Conservation (phyloP, 2,888 invertebrate species). For the Sarcophaga carnaria region DNA sequence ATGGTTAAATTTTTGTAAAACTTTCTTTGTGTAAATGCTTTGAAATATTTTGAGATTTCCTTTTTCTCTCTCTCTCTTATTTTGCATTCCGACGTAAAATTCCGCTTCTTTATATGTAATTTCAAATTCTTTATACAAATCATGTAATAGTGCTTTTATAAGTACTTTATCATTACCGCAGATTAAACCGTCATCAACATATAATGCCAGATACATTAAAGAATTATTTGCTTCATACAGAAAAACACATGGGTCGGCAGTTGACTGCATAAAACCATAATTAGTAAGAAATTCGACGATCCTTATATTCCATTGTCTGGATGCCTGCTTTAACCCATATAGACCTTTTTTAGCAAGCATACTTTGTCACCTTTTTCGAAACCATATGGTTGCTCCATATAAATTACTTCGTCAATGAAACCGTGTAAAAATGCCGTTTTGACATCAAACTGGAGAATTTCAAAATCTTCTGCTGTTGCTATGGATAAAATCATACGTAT, state of each 20-base stretch:
- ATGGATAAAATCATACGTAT: slow-evolving; percentile 63
- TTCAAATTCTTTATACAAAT: slow-evolving; percentile 47
- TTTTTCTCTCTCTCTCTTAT: slow-evolving; percentile 16
- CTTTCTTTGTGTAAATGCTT: slow-evolving; percentile 46
- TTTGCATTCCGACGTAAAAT: slow-evolving; percentile 53
- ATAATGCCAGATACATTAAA: slow-evolving; percentile 21
- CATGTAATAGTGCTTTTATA: not conserved
- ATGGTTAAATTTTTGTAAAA: slow-evolving; percentile 33
- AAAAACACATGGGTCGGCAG: slow-evolving; percentile 61
- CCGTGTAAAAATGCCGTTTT: slow-evolving; percentile 71
- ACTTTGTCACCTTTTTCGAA: too few species aligned
- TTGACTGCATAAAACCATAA: slow-evolving; percentile 54
- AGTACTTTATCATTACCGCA: slow-evolving; percentile 38
- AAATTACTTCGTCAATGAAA: slow-evolving; percentile 59
- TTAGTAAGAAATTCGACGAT: not conserved
- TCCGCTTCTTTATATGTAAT: slow-evolving; percentile 55
- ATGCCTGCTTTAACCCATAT: slow-evolving; percentile 67
- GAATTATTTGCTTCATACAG: slow-evolving; percentile 22
- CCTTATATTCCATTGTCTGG: slow-evolving; percentile 57
- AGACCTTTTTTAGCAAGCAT: slow-evolving; percentile 19
- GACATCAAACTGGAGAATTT: slow-evolving; percentile 68
- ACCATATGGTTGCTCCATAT: slow-evolving; percentile 36
- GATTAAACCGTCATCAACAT: slow-evolving; percentile 45
- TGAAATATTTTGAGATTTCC: slow-evolving; percentile 45
- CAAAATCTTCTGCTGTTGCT: slow-evolving; percentile 57